These are phyloP conservation scores for Epirrita christyi DNA, from an alignment of 2,888 invertebrate species.

Conservation along the genomic window DNA sequence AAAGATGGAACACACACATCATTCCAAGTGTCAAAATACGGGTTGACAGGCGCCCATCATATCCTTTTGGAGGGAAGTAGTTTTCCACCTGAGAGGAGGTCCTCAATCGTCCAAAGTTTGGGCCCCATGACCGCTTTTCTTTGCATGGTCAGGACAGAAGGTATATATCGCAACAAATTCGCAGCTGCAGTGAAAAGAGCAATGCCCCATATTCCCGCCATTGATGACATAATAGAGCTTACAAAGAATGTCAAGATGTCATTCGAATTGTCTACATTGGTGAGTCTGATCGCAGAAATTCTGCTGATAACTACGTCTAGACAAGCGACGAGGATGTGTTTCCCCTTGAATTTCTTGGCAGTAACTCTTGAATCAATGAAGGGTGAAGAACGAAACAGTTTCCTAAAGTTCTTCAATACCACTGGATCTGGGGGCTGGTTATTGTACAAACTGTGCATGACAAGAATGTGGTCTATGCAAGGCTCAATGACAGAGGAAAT, in stretches of 20 bases:
- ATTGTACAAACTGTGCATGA: no score
- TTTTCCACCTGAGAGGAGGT: constrained; percentile 42
- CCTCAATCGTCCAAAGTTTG: constrained; percentile 36
- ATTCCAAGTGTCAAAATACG: constrained; percentile 37
- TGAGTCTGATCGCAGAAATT: constrained; percentile 38
- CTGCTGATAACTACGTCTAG: constrained; percentile 38
- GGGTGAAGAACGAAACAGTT: not conserved
- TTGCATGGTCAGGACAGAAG: constrained; percentile 40
- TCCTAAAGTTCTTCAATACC: no score
- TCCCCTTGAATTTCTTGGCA: constrained; percentile 30
- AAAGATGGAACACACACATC: not conserved
- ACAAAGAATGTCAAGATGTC: constrained; percentile 34
- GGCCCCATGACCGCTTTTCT: constrained; percentile 44
- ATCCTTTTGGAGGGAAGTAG: constrained; percentile 37
- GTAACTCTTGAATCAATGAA: no score
- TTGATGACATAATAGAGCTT: constrained; percentile 42
- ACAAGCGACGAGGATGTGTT: constrained; percentile 42
- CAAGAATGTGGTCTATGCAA: no score
- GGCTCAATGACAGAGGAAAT: no score
- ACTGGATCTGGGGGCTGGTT: no score
- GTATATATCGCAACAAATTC: constrained; percentile 37
- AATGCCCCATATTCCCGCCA: constrained; percentile 38
- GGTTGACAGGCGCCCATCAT: constrained; percentile 42
- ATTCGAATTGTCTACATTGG: constrained; percentile 27
- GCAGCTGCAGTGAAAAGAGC: constrained; percentile 42